These are phyloP conservation scores for Adoxophyes honmai DNA, from an alignment of 1,140 invertebrate genomes.

Conservation along the genomic window DNA sequence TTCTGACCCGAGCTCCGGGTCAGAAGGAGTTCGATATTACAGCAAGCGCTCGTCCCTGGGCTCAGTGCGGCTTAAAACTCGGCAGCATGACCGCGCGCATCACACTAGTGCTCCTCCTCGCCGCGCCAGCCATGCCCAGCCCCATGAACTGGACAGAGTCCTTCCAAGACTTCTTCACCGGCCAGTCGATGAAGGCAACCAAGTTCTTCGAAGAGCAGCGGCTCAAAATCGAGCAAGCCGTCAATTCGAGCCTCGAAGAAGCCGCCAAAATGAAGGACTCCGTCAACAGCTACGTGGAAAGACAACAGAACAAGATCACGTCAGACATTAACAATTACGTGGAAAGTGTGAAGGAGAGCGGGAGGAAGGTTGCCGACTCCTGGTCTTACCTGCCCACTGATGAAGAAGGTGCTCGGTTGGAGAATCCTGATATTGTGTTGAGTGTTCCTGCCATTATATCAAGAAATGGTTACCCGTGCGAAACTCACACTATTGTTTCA, in stretches of 20 bases:
- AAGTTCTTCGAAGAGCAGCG: constrained; percentile 50
- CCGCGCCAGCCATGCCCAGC: neutral
- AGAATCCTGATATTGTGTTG: constrained; percentile 58
- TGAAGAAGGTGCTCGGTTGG: constrained; percentile 29
- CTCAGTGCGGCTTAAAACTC: constrained; percentile 12
- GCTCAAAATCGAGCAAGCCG: constrained; percentile 36
- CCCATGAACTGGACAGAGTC: neutral
- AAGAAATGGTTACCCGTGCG: constrained; percentile 82
- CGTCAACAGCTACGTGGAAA: constrained; percentile 30
- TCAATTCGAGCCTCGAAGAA: constrained; percentile 41
- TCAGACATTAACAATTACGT: constrained; percentile 38
- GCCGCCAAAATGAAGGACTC: constrained; percentile 42
- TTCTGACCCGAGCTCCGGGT: constrained; percentile 11
- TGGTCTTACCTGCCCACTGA: constrained; percentile 42
- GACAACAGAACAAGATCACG: constrained; percentile 20
- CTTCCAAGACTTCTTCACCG: constrained; percentile 16
- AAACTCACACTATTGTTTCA: constrained; percentile 82
- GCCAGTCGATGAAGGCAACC: constrained; percentile 19
- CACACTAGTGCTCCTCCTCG: neutral
- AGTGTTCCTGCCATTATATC: constrained; percentile 78
- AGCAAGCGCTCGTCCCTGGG: constrained; percentile 7
- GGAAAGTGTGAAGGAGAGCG: constrained; percentile 43
- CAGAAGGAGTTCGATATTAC: constrained; percentile 12
- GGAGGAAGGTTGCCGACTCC: constrained; percentile 37
- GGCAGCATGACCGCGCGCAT: neutral